Evolutionary conservation across 2,113 vertebrate species (phyloP).

Genomic region (Cinclus mexicanus): DNA sequence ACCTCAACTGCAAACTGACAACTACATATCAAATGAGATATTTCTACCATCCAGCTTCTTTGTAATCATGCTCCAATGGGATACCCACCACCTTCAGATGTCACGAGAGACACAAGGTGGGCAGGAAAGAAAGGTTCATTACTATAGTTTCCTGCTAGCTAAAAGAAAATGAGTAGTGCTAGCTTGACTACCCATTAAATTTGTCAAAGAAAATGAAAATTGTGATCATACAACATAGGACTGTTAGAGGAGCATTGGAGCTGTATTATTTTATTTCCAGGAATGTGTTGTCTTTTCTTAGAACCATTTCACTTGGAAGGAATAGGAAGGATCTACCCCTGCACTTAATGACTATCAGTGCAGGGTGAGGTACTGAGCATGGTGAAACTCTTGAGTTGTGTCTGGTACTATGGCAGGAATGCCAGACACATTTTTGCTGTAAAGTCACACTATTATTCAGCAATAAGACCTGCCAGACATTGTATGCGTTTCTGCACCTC

Average conservation of each 20-base stretch:
- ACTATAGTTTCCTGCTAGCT: background rate
- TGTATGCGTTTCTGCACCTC: background rate
- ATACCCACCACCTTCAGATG: background rate
- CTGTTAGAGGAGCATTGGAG: background rate
- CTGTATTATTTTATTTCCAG: background rate
- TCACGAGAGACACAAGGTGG: background rate
- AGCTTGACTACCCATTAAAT: background rate
- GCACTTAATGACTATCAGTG: background rate
- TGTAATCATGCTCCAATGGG: accelerated
- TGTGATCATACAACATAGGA: background rate
- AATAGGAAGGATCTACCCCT: background rate
- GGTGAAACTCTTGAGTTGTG: background rate
- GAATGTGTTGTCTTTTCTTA: background rate
- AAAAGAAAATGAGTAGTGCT: background rate
- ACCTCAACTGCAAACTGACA: background rate
- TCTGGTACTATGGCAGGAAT: background rate
- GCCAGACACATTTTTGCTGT: background rate
- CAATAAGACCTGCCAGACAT: background rate
- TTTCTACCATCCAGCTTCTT: background rate
- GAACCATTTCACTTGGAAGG: background rate
- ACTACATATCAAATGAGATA: background rate
- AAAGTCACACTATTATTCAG: background rate
- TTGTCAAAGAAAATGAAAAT: background rate
- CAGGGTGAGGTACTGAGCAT: background rate
- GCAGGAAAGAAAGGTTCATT: background rate